Conservation (phyloP, 2,113 vertebrate species). For the Esox niger region DNA sequence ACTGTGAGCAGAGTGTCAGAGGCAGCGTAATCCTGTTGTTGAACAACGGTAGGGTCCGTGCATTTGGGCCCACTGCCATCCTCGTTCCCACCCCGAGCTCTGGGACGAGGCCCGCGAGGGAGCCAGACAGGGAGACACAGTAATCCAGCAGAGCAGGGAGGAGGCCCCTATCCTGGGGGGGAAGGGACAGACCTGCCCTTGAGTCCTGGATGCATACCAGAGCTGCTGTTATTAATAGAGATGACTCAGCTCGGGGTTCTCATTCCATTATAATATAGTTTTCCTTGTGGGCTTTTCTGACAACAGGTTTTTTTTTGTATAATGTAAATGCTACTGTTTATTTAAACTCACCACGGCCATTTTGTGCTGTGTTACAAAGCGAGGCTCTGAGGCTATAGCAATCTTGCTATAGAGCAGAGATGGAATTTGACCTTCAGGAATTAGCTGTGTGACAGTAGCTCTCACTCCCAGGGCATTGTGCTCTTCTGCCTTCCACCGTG, state of each 20-base stretch:
- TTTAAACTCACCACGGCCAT: conserved; percentile 4
- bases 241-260: conserved; percentile 33
- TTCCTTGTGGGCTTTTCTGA: conserved; percentile 17
- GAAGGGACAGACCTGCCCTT: conserved; percentile 8
- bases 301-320: too few relatives aligned
- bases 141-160: conserved; percentile 32
- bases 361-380: conserved; percentile 11
- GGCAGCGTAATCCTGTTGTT: conserved; percentile 62
- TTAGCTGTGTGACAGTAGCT: conserved; percentile 17
- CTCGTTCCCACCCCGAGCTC: background rate
- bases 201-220: conserved; percentile 32
- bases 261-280: conserved; percentile 20
- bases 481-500: conserved; percentile 5
- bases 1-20: conserved; percentile 44
- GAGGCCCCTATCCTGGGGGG: conserved; percentile 13
- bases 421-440: conserved; percentile 45
- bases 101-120: conserved; percentile 27
- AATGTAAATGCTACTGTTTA: conserved; percentile 25
- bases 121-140: conserved; percentile 18
- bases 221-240: conserved; percentile 13
- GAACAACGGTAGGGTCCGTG: conserved; percentile 44
- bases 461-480: conserved; percentile 16
- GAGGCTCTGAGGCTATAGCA: conserved; percentile 44
- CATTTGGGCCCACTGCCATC: conserved; percentile 38
- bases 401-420: conserved; percentile 43